Percentiles rank a stretch among this genome's conserved stretches.
These are phyloP conservation scores for Melieria picta DNA, from an alignment of 2,888 invertebrate species.

Conservation along the genomic window DNA sequence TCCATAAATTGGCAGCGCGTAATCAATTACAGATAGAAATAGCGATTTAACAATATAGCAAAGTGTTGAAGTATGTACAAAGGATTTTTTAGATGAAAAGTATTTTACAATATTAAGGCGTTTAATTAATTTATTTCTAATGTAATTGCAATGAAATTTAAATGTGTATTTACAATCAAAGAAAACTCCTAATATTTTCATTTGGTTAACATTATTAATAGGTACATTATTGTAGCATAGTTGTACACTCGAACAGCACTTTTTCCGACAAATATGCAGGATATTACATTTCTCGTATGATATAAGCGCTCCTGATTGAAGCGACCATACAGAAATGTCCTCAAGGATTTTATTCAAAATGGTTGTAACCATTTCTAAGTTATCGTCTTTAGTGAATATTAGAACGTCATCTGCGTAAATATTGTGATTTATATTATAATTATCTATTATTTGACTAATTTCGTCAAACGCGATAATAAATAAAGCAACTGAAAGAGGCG, in stretches of 20 bases:
- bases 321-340: constrained; percentile 2
- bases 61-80: too few species aligned
- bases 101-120: not conserved
- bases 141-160: constrained; percentile 12
- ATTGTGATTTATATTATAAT: not conserved
- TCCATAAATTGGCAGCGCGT: constrained; percentile 12
- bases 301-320: constrained; percentile 3
- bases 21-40: constrained; percentile 14
- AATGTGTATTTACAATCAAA: constrained; percentile 10
- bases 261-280: not conserved
- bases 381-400: constrained; percentile 5
- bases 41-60: not conserved
- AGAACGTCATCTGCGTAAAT: constrained; percentile 7
- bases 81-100: too few species aligned
- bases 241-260: not conserved
- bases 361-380: constrained; percentile 1
- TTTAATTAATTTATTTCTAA: constrained; percentile 1
- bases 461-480: not conserved
- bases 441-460: too few species aligned
- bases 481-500: not conserved
- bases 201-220: not conserved
- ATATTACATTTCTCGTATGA: not conserved
- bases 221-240: not conserved
- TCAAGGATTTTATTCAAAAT: constrained; percentile 1
- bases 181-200: not conserved